Base-by-base conservation (phyloP, 1,140 invertebrate species). In the Lepeophtheirus salmonis region DNA sequence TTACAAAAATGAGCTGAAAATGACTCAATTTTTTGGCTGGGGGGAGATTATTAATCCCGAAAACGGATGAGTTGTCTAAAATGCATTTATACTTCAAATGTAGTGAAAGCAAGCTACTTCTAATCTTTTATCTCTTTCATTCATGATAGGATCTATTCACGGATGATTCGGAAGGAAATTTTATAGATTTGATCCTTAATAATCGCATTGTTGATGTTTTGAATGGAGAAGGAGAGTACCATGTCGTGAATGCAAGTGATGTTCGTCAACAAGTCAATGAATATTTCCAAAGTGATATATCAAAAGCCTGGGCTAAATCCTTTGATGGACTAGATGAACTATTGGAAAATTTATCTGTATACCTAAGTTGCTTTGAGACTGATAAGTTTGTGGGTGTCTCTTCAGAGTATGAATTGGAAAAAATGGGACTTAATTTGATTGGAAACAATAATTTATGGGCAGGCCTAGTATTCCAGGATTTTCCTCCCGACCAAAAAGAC, bases 331-430 rank as follows among this genome's bases (percentile, higher is more conserved):
- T 54, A 1, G 60, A 63, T 17, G 26, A 62, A 6, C 16, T 55
- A 10, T 16, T 54, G 10, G 3, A 3, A 25, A 63, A 24, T 49
- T 10, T 63, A 17, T 26, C 49, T 17, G 21, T 21, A 17, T 63
- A 63, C 61, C 25, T 63, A 10, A 26, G 22, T 74, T 81, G 80
- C 67, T 70, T 80, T 59, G 71, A 75, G n/a, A 69, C 75, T 48
- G 67, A 81, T 63, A 79, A 79, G 64, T 75, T 79, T 63, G 68
- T 72, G 49, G 68, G 70, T 1, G 73, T 73, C 63, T 58, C 65
- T 2, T 68, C 67, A 50, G 73, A 76, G 64, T 63, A 64, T 17
- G 70, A 71, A n/a, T 67, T 78, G 17, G 71, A 74, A 17, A 57
- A 64, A 17, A 63, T 64, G 62, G 68, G 70, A 0, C 60, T 69